Evolutionary conservation across 2,888 invertebrate species (phyloP).

Genomic region (Euproctis similis): DNA sequence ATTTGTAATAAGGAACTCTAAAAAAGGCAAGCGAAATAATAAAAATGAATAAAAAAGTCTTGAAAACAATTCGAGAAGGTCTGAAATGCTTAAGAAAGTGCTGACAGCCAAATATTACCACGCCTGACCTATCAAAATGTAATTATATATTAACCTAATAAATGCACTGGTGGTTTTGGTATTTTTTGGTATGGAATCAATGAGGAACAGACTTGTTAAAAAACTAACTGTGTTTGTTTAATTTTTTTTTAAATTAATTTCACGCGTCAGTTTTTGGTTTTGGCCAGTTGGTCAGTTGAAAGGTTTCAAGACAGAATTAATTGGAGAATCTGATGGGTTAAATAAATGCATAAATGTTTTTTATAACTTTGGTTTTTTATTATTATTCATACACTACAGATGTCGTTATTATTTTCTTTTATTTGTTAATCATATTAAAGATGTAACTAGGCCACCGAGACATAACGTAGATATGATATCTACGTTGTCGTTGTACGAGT

Average conservation of each 20-base stretch:
- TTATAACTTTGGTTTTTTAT: too few species aligned
- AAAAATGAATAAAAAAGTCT: too few species aligned
- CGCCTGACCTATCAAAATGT: slow-evolving; percentile 46
- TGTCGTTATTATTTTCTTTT: too few species aligned
- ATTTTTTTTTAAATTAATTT: slow-evolving; percentile 40
- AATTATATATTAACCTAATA: slow-evolving; percentile 42
- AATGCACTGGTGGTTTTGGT: slow-evolving; percentile 28
- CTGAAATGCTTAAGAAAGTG: slow-evolving; percentile 36
- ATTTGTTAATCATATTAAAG: too few species aligned
- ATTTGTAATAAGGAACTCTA: too few species aligned
- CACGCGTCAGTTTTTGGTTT: slow-evolving; percentile 21
- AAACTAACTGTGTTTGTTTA: slow-evolving; percentile 37
- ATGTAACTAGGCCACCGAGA: too few species aligned
- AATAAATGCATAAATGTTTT: slow-evolving; percentile 9
- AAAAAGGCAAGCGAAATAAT: too few species aligned
- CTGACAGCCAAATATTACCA: slow-evolving; percentile 48
- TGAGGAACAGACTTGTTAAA: slow-evolving; percentile 35
- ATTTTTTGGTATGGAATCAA: slow-evolving; percentile 50
- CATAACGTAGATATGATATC: too few species aligned
- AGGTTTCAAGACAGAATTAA: slow-evolving; percentile 31
- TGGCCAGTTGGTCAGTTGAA: slow-evolving; percentile 24
- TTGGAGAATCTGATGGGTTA: slow-evolving; percentile 26
- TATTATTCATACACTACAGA: too few species aligned
- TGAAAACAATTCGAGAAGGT: slow-evolving; percentile 21
- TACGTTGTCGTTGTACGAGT: too few species aligned